Conservation (phyloP, 2,888 invertebrate genomes). For the Conus canariensis region DNA sequence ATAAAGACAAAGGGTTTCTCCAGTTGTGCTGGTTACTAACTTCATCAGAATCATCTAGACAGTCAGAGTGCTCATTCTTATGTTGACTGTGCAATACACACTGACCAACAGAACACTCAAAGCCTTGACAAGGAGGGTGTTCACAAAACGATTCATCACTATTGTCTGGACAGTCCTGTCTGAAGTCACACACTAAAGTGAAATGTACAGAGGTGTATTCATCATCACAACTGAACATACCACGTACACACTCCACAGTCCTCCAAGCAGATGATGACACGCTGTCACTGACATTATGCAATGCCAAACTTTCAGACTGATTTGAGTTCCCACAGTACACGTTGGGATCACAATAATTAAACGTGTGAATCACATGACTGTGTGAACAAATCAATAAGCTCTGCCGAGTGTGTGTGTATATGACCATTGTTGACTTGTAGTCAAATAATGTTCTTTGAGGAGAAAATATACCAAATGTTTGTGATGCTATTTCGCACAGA, state of each 20-base stretch:
- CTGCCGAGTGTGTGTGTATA: neutral
- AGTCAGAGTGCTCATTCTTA: neutral
- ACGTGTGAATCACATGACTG: neutral
- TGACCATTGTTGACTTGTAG: too few relatives aligned
- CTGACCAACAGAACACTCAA: neutral
- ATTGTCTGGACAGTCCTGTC: neutral
- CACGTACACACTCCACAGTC: neutral
- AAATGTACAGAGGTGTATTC: neutral
- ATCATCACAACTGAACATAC: neutral
- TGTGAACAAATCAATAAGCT: neutral
- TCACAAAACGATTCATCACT: slow-evolving; percentile 5
- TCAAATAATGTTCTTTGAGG: neutral
- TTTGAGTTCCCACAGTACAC: neutral
- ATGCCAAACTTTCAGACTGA: neutral
- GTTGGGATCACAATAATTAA: neutral
- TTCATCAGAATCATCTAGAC: neutral
- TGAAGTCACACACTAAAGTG: slow-evolving; percentile 13
- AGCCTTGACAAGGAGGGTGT: neutral
- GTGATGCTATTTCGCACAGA: neutral
- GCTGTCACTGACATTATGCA: neutral
- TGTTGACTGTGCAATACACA: neutral
- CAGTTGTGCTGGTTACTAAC: neutral
- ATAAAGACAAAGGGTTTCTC: neutral
- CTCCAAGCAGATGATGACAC: neutral
- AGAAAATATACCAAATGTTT: neutral